phyloP scores from a whole-genome alignment of 2,797 vertebrate species.

The Hypotaenidia philippensis region DNA sequence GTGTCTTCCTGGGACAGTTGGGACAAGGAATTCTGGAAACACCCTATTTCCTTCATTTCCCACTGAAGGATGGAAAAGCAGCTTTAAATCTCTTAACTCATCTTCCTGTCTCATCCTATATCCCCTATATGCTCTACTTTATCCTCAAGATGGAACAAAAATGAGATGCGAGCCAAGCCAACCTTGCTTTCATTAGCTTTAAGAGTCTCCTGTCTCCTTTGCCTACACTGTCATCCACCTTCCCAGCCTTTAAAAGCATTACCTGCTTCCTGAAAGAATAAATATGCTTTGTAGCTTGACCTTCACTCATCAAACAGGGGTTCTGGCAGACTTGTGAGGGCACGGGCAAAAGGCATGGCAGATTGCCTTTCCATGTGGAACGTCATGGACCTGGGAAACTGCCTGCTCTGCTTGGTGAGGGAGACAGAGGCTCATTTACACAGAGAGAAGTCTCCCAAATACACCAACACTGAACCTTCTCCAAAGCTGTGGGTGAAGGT shows the following conservation, averaged over 20 bases:
- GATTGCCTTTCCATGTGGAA: not conserved
- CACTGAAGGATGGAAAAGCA: not conserved
- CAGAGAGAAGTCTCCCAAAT: not conserved
- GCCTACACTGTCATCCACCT: not conserved
- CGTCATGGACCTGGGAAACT: not conserved
- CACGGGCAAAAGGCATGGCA: not conserved
- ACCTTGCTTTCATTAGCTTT: not conserved
- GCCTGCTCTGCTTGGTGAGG: not conserved
- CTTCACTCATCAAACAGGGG: not conserved
- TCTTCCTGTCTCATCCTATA: not conserved
- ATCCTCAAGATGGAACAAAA: not conserved
- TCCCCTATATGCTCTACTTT: not conserved
- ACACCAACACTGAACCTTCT: accelerated
- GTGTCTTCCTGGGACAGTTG: not conserved
- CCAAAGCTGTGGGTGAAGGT: not conserved
- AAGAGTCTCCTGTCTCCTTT: not conserved
- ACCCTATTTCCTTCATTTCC: not conserved
- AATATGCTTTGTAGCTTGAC: not conserved
- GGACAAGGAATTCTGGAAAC: not conserved
- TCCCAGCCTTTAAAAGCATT: not conserved
- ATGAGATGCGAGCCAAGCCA: not conserved
- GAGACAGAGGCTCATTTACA: not conserved
- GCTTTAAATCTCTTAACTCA: not conserved
- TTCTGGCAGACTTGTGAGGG: not conserved
- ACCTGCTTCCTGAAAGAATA: not conserved